A percentile compares a stretch with the other conserved stretches of the same genome.
These are phyloP conservation scores for Trachops cirrhosus DNA, from an alignment of 2,797 vertebrate species.

Conservation along the genomic window DNA sequence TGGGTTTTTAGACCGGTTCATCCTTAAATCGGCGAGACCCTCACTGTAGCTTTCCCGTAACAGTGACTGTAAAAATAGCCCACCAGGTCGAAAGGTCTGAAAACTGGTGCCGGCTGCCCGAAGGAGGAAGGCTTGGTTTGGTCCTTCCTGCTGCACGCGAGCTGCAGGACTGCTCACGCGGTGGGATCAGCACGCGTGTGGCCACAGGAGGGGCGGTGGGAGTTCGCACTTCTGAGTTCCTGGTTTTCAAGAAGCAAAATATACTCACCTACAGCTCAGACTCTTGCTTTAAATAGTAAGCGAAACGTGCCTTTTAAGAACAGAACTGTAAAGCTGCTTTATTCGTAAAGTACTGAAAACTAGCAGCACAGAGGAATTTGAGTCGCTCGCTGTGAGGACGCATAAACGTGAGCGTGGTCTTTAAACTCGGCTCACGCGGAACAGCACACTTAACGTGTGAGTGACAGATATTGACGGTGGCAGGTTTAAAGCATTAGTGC, in stretches of 20 bases:
- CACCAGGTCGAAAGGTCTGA: background rate
- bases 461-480: fast-evolving
- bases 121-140: background rate
- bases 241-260: background rate
- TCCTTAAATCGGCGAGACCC: background rate
- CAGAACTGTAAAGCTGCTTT: background rate
- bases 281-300: background rate
- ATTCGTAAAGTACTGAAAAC: background rate
- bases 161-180: background rate
- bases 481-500: background rate
- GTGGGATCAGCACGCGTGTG: background rate
- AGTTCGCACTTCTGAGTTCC: background rate
- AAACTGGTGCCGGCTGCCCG: background rate
- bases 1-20: background rate
- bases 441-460: background rate
- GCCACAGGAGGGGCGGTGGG: fast-evolving
- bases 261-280: background rate
- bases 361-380: background rate
- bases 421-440: background rate
- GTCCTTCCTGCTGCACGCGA: background rate
- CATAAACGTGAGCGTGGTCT: background rate
- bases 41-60: background rate
- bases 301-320: background rate
- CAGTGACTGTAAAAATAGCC: background rate
- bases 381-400: background rate